A percentile compares a stretch with the other conserved stretches of the same genome.
phyloP scores from a whole-genome alignment of 2,888 invertebrate species.

The Heliconius aoede region DNA sequence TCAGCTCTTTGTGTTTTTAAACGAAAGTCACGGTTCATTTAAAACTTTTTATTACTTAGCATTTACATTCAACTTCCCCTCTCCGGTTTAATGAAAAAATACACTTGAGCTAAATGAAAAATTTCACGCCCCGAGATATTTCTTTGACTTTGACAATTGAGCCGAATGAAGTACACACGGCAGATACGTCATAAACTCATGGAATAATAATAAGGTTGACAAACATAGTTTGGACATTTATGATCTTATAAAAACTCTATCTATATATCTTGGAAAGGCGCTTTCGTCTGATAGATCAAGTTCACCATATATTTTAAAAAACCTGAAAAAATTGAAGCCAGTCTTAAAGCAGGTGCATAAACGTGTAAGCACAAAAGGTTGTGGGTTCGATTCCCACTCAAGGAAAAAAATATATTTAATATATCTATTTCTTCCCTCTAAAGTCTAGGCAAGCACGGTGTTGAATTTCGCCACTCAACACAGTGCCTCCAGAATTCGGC shows the following conservation, averaged over 20 bases:
- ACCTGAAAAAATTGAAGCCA: neutral
- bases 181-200: neutral
- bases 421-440: too few relatives aligned
- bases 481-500: too few relatives aligned
- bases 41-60: conserved; percentile 26
- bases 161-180: too few relatives aligned
- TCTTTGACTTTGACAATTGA: neutral
- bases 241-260: neutral
- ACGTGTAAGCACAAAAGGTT: too few relatives aligned
- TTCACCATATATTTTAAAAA: neutral
- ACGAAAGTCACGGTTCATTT: conserved; percentile 18
- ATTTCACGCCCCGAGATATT: conserved; percentile 13
- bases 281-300: too few relatives aligned
- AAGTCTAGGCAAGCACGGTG: too few relatives aligned
- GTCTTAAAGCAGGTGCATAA: too few relatives aligned
- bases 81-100: conserved; percentile 36
- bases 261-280: too few relatives aligned
- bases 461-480: too few relatives aligned
- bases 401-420: too few relatives aligned
- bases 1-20: conserved; percentile 22
- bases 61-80: conserved; percentile 10
- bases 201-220: neutral
- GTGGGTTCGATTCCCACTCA: too few relatives aligned
- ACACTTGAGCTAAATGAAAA: conserved; percentile 26
- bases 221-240: neutral